phyloP scores from a whole-genome alignment of 2,888 invertebrate genomes.

The Eupithecia insigniata region DNA sequence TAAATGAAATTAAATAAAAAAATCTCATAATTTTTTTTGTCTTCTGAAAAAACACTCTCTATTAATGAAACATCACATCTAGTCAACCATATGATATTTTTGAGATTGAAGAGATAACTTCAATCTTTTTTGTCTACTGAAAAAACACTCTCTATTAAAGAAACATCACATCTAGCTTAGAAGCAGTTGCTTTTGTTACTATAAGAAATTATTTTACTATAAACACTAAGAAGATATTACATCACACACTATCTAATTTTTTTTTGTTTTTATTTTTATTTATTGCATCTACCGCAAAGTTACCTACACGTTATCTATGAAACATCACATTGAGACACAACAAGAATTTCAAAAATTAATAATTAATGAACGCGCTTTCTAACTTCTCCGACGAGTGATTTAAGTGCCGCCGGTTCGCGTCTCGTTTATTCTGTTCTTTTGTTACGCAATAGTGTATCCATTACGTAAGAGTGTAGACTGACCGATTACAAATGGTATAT shows the following conservation, averaged over 20 bases:
- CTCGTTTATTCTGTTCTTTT: background rate
- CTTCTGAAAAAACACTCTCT: too few relatives aligned
- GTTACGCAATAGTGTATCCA: background rate
- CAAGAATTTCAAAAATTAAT: background rate
- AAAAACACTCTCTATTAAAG: background rate
- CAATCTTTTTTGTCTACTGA: background rate
- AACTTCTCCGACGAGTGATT: background rate
- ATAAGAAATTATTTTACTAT: too few relatives aligned
- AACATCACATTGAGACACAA: background rate
- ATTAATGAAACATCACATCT: background rate
- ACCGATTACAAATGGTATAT: background rate
- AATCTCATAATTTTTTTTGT: background rate
- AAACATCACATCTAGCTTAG: background rate
- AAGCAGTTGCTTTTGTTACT: background rate
- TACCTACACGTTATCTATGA: background rate
- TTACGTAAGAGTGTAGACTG: background rate
- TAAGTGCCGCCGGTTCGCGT: background rate
- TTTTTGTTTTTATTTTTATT: background rate
- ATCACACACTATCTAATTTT: background rate
- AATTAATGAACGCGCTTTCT: background rate
- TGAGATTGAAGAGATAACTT: too few relatives aligned
- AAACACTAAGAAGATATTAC: too few relatives aligned
- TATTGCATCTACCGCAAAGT: too few relatives aligned
- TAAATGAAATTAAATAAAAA: too few relatives aligned
- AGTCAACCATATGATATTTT: background rate